These are phyloP conservation scores for Pegoplata infirma DNA, from an alignment of 2,888 invertebrate species.

Conservation along the genomic window DNA sequence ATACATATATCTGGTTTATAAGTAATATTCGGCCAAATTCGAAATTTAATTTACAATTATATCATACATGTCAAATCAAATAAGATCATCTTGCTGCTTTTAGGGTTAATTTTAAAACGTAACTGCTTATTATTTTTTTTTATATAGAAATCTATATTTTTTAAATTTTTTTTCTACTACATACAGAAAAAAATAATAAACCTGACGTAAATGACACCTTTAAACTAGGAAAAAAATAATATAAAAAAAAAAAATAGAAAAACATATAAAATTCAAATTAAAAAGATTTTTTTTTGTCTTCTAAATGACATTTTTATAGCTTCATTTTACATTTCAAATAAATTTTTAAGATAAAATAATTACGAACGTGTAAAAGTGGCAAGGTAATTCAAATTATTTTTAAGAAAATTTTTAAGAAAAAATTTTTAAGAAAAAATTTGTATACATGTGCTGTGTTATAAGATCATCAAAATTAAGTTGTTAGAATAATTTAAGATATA, in stretches of 20 bases:
- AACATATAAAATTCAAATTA: constrained; percentile 18
- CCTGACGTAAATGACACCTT: constrained; percentile 62
- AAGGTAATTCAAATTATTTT: constrained; percentile 39
- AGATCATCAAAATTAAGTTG: no score
- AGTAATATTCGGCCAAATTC: no score
- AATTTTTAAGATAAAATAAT: constrained; percentile 44
- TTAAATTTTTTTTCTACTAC: not conserved
- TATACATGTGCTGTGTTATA: no score
- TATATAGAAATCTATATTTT: constrained; percentile 16
- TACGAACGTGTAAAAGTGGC: constrained; percentile 39
- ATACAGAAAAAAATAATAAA: constrained; percentile 32
- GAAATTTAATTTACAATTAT: no score
- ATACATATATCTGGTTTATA: no score
- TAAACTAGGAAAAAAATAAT: constrained; percentile 32
- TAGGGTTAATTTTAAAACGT: constrained; percentile 31
- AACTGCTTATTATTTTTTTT: constrained; percentile 47
- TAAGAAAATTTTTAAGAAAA: no score
- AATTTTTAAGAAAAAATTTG: not conserved
- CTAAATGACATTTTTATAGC: constrained; percentile 63
- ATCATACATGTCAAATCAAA: no score
- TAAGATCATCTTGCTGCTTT: no score
- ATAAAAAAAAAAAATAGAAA: constrained; percentile 35
- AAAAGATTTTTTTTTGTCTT: constrained; percentile 36
- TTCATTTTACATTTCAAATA: constrained; percentile 58
- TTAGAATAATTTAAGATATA: no score